Evolutionary conservation across 2,797 vertebrate species (phyloP).

Genomic region (Tauraco hartlaubi): DNA sequence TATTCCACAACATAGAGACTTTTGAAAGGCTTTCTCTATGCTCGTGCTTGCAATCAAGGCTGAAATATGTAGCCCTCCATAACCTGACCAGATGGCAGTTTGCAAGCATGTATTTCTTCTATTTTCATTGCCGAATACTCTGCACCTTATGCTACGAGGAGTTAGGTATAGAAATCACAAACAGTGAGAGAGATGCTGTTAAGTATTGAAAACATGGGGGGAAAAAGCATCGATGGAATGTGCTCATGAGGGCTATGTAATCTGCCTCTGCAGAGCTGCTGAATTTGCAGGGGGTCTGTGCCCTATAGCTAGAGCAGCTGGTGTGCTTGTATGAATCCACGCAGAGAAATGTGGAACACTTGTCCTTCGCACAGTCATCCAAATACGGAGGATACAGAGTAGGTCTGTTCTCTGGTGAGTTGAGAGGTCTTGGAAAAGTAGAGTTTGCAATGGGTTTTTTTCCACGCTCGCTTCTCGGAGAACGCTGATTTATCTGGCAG

Average conservation of each 20-base stretch:
- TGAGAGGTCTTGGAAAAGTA: constrained; percentile 67
- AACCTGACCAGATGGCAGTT: constrained; percentile 76
- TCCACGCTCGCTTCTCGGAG: constrained; percentile 2
- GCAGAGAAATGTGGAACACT: constrained; percentile 69
- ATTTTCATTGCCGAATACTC: constrained; percentile 60
- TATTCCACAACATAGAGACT: constrained; percentile 10
- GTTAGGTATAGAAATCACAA: constrained; percentile 67
- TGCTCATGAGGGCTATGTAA: constrained; percentile 58
- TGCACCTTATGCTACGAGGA: constrained; percentile 61
- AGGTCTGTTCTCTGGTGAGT: constrained; percentile 73
- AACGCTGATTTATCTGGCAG: constrained; percentile 35
- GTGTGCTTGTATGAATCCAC: constrained; percentile 68
- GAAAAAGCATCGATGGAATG: background rate
- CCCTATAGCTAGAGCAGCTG: constrained; percentile 74
- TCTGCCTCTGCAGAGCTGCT: constrained; percentile 68
- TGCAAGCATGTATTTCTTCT: constrained; percentile 62
- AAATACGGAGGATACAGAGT: constrained; percentile 64
- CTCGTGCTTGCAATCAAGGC: constrained; percentile 60
- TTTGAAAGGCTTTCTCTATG: constrained; percentile 47
- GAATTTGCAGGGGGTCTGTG: constrained; percentile 69
- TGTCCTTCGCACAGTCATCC: constrained; percentile 73
- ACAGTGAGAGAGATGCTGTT: constrained; percentile 33
- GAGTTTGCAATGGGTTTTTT: constrained; percentile 27
- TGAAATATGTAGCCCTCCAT: constrained; percentile 63
- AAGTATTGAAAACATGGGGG: constrained; percentile 28